Evolutionary conservation across 64 coral and sea anemone species (phyloP).

Genomic region (Actinia equina): DNA sequence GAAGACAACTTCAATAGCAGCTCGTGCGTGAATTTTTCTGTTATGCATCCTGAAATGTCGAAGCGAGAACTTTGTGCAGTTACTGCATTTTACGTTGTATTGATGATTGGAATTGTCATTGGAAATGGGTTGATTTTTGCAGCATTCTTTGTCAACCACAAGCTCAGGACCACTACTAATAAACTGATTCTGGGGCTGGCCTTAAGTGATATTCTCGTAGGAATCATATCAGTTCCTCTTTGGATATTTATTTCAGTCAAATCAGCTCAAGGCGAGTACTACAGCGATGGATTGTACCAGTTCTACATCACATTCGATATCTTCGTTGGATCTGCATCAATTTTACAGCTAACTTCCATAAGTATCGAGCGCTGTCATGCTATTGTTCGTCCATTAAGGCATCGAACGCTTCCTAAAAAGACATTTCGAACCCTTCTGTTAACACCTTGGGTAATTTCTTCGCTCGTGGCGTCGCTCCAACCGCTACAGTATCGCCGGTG

Average conservation of each 20-base stretch:
- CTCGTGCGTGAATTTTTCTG: not conserved
- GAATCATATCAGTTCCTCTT: slow-evolving; percentile 29
- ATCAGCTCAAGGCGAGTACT: not conserved
- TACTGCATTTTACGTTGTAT: slow-evolving; percentile 13
- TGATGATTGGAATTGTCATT: not conserved
- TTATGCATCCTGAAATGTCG: not conserved
- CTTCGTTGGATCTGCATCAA: slow-evolving; percentile 53
- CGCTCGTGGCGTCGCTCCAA: slow-evolving; percentile 35
- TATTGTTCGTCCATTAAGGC: slow-evolving; percentile 41
- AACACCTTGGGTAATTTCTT: slow-evolving; percentile 26
- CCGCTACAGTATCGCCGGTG: slow-evolving; percentile 46
- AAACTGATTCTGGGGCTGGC: slow-evolving; percentile 42
- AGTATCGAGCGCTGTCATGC: slow-evolving; percentile 60
- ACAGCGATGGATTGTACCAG: slow-evolving; percentile 23
- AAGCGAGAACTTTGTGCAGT: not conserved
- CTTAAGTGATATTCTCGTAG: slow-evolving; percentile 37
- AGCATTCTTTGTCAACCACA: slow-evolving; percentile 28
- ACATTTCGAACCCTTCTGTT: slow-evolving; percentile 19
- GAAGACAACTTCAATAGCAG: not conserved
- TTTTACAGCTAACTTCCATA: slow-evolving; percentile 46
- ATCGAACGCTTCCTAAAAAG: slow-evolving; percentile 25
- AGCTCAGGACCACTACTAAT: slow-evolving; percentile 24
- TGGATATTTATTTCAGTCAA: slow-evolving; percentile 39
- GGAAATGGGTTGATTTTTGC: slow-evolving; percentile 50
- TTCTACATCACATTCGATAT: slow-evolving; percentile 62